phyloP scores from a whole-genome alignment of 92 coral and sea anemone genomes.

The Metridium senile region DNA sequence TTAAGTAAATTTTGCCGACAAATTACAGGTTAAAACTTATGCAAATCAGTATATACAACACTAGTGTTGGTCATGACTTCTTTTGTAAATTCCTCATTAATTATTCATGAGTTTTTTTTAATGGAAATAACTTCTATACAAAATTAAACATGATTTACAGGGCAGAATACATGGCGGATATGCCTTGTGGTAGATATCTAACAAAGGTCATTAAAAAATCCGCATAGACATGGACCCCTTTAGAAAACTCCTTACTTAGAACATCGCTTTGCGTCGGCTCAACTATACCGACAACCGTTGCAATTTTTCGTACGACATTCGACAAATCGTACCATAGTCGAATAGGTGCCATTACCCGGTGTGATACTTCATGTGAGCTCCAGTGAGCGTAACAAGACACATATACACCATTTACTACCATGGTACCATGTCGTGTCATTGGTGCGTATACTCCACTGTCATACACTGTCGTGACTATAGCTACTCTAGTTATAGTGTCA shows the following conservation, averaged over 20 bases:
- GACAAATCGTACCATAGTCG: conserved; percentile 40
- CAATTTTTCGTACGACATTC: background rate
- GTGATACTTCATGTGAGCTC: conserved; percentile 67
- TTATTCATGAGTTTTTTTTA: no score
- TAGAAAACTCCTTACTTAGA: background rate
- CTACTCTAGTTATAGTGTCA: conserved; percentile 12
- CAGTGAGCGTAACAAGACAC: conserved; percentile 83
- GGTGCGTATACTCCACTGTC: conserved; percentile 76
- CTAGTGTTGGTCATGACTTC: no score
- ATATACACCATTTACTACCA: conserved; percentile 61
- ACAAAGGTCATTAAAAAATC: conserved; percentile 1
- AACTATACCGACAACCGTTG: background rate
- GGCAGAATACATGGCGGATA: background rate
- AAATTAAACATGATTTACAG: background rate
- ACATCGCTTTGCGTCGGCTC: background rate
- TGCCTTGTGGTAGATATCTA: background rate
- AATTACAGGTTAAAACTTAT: no score
- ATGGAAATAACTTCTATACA: no score
- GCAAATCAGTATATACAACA: no score
- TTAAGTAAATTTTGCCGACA: no score
- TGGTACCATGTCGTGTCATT: conserved; percentile 66
- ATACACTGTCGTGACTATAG: conserved; percentile 26
- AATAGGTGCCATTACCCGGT: conserved; percentile 68
- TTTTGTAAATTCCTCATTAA: no score
- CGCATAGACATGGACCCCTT: conserved; percentile 29